Conservation (phyloP, 2,888 invertebrate species). For the Tipula helvola region DNA sequence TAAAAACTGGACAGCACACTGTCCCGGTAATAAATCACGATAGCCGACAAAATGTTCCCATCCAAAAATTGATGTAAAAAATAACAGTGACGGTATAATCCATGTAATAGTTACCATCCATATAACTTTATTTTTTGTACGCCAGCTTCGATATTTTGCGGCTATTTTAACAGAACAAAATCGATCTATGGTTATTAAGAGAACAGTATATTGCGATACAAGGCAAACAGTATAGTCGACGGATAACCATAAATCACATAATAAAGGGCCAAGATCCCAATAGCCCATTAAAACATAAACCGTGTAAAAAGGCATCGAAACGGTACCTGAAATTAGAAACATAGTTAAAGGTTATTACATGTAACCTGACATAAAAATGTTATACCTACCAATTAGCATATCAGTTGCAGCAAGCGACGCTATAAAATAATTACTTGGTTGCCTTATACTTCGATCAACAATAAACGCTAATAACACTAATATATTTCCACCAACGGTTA, state of each 20-base stretch:
- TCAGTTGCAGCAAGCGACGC: slow-evolving; percentile 96
- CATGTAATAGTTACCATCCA: slow-evolving; percentile 95
- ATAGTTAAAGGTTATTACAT: background rate
- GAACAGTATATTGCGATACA: slow-evolving; percentile 97
- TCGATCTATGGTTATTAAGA: slow-evolving; percentile 95
- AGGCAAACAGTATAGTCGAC: slow-evolving; percentile 98
- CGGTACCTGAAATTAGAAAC: slow-evolving; percentile 56
- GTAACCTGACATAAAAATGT: background rate
- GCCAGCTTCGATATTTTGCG: slow-evolving; percentile 92
- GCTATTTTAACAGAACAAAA: slow-evolving; percentile 99
- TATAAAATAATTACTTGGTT: slow-evolving; percentile 98
- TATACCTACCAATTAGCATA: slow-evolving; percentile 67
- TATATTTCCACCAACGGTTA: slow-evolving; percentile 92
- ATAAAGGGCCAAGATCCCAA: slow-evolving; percentile 91
- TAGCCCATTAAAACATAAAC: slow-evolving; percentile 92
- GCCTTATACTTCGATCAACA: slow-evolving; percentile 83
- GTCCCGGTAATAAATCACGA: slow-evolving; percentile 71
- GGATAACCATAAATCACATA: slow-evolving; percentile 97
- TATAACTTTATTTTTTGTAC: slow-evolving; percentile 84
- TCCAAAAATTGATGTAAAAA: slow-evolving; percentile 96
- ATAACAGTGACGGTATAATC: slow-evolving; percentile 90
- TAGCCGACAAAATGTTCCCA: slow-evolving; percentile 98
- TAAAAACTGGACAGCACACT: slow-evolving; percentile 94
- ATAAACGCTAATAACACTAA: slow-evolving; percentile 90
- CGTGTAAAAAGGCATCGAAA: slow-evolving; percentile 98